Evolutionary conservation across 1,140 invertebrate genomes (phyloP).

Genomic region (Drosophila bipectinata): DNA sequence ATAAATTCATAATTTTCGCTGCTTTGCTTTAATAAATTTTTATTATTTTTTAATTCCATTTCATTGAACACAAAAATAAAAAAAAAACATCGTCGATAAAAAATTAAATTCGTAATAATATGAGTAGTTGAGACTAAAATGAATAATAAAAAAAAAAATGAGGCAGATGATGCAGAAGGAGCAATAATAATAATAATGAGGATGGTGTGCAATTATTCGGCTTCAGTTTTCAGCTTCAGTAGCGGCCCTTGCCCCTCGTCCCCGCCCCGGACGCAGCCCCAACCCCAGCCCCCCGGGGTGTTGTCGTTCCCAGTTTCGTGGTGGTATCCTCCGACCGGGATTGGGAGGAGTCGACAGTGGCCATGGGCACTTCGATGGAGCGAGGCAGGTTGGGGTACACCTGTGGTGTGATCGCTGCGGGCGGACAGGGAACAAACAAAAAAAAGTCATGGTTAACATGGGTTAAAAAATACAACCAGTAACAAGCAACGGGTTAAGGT

Average conservation of each 20-base stretch:
- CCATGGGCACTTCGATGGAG: slow-evolving; percentile 74
- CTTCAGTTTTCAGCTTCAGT: slow-evolving; percentile 20
- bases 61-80: slow-evolving; percentile 49
- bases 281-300: slow-evolving; percentile 23
- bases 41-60: slow-evolving; percentile 79
- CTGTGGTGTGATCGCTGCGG: slow-evolving; percentile 74
- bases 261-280: background rate
- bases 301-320: slow-evolving; percentile 4
- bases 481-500: background rate
- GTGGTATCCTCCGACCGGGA: slow-evolving; percentile 9
- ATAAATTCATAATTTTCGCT: slow-evolving; percentile 78
- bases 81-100: slow-evolving; percentile 20
- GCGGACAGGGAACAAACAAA: background rate
- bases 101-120: slow-evolving; percentile 61
- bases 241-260: slow-evolving; percentile 42
- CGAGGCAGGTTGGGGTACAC: slow-evolving; percentile 75
- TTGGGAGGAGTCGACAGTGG: slow-evolving; percentile 30
- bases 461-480: background rate
- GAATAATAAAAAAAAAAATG: slow-evolving; percentile 20
- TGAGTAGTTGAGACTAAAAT: slow-evolving; percentile 40
- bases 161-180: slow-evolving; percentile 23
- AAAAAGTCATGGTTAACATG: slow-evolving; percentile 4
- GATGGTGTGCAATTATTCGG: slow-evolving; percentile 47
- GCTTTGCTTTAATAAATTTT: slow-evolving; percentile 79
- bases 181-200: slow-evolving; percentile 44